Percentiles rank a stretch among this genome's conserved stretches.
phyloP scores from a whole-genome alignment of 1,140 invertebrate genomes.

The Lineus longissimus region DNA sequence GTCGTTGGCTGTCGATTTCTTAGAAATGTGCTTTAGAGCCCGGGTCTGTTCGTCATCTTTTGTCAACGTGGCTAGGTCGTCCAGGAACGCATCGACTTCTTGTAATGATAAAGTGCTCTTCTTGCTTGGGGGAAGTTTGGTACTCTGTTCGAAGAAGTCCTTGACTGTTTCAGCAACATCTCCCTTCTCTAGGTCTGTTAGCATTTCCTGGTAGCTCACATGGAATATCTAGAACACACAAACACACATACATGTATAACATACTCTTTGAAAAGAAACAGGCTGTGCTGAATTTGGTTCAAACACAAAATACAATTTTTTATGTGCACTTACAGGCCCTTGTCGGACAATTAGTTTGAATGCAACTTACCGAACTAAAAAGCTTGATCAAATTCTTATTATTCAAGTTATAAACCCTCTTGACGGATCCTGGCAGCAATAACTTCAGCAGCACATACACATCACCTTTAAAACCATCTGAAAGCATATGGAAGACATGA shows the following conservation, averaged over 20 bases:
- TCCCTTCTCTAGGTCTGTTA: constrained; percentile 76
- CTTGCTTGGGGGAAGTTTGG: constrained; percentile 58
- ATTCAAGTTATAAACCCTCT: constrained; percentile 86
- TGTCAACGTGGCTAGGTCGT: constrained; percentile 69
- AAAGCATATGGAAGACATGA: constrained; percentile 36
- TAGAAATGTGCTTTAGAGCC: constrained; percentile 69
- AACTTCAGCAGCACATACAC: constrained; percentile 77
- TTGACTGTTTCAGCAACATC: constrained; percentile 86
- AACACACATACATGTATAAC: constrained; percentile 5
- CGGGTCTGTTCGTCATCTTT: constrained; percentile 82
- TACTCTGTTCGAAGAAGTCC: constrained; percentile 71
- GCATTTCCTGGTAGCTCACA: constrained; percentile 73
- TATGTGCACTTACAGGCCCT: too few relatives aligned
- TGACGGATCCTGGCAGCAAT: constrained; percentile 75
- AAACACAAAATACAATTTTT: constrained; percentile 5
- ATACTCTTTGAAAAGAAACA: constrained; percentile 11
- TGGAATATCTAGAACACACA: constrained; percentile 67
- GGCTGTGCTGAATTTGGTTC: constrained; percentile 5
- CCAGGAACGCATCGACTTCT: constrained; percentile 63
- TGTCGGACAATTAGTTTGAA: neutral
- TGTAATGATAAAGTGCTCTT: constrained; percentile 72
- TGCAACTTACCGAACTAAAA: constrained; percentile 65
- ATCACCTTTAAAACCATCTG: constrained; percentile 71
- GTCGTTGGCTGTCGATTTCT: constrained; percentile 74
- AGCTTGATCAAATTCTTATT: constrained; percentile 87